phyloP scores from a whole-genome alignment of 2,797 vertebrate species.

The Micrastur ruficollis region DNA sequence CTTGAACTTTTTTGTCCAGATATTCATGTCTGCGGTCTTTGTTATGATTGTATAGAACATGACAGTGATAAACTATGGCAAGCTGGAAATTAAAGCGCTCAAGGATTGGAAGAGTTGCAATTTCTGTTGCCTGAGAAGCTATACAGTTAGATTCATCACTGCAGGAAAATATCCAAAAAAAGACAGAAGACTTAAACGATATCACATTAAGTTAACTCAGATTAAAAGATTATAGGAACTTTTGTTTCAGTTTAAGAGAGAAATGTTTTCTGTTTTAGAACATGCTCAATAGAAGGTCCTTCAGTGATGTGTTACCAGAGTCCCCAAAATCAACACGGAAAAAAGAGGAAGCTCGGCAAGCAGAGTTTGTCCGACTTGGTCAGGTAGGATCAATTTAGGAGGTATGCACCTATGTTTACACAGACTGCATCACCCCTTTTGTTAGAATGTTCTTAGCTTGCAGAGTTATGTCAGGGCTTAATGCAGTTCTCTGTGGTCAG shows the following conservation, averaged over 20 bases:
- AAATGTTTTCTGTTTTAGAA: slow-evolving; percentile 77
- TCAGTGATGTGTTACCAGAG: slow-evolving; percentile 95
- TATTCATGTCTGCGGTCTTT: neutral
- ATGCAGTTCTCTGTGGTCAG: neutral
- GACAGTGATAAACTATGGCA: neutral
- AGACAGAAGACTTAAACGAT: neutral
- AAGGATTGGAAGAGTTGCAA: neutral
- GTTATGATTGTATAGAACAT: neutral
- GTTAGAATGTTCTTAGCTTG: neutral
- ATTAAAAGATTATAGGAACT: neutral
- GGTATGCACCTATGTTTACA: neutral
- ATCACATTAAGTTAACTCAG: neutral
- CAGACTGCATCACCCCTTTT: neutral
- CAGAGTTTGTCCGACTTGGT: slow-evolving; percentile 94
- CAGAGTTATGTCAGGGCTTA: neutral
- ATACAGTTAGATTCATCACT: neutral
- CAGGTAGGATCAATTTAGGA: slow-evolving; percentile 79
- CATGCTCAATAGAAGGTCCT: slow-evolving; percentile 95
- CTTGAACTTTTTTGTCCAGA: neutral
- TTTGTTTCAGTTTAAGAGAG: neutral
- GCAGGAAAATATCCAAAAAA: neutral
- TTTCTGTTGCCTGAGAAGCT: neutral
- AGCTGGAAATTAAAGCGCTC: neutral
- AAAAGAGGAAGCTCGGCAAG: slow-evolving; percentile 95
- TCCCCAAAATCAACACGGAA: slow-evolving; percentile 95